phyloP scores from a whole-genome alignment of 2,888 invertebrate species.

The Xanthorhoe designata region DNA sequence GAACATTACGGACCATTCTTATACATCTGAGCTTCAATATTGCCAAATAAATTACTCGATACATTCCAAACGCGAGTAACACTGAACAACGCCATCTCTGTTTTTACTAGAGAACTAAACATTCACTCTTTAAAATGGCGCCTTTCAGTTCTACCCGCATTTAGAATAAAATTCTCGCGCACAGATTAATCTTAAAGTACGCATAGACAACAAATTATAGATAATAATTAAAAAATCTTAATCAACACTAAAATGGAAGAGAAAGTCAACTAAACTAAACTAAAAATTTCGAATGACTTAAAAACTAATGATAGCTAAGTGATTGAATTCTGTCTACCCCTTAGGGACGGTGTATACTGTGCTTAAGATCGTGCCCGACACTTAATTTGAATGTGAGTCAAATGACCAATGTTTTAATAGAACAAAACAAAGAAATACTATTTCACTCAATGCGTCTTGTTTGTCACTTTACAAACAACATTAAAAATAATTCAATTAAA shows the following conservation, averaged over 20 bases:
- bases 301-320: conserved; percentile 50
- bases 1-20: conserved; percentile 60
- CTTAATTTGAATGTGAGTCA: conserved; percentile 6
- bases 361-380: conserved; percentile 30
- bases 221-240: conserved; percentile 76
- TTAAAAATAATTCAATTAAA: conserved; percentile 8
- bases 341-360: not conserved
- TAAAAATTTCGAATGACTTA: conserved; percentile 63
- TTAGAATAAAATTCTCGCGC: conserved; percentile 42
- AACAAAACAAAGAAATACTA: not conserved
- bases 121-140: conserved; percentile 11
- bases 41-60: conserved; percentile 68
- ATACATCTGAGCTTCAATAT: conserved; percentile 61
- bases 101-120: not conserved
- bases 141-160: conserved; percentile 11
- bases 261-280: conserved; percentile 78
- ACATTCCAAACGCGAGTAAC: not conserved
- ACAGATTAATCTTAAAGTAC: conserved; percentile 56
- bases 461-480: conserved; percentile 15
- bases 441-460: not conserved
- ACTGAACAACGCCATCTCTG: not conserved
- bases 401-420: not conserved
- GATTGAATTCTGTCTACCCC: conserved; percentile 27
- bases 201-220: conserved; percentile 71
- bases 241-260: conserved; percentile 80